A percentile compares a stretch with the other conserved stretches of the same genome.
These are phyloP conservation scores for Eospalax fontanierii DNA, from an alignment of 2,797 vertebrate genomes.

Conservation along the genomic window DNA sequence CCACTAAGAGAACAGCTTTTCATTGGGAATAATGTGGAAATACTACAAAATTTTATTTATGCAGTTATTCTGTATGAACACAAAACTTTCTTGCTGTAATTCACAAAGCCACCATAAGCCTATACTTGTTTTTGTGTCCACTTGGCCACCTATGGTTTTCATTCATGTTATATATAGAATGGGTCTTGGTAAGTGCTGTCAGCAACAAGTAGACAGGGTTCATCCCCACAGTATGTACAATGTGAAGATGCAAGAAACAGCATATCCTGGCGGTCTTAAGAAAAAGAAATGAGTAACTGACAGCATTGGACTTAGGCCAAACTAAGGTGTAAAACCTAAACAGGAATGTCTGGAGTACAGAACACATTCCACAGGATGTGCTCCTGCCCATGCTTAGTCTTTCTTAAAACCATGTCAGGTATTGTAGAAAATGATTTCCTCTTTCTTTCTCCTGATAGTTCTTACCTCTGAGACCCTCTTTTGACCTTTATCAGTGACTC, in stretches of 20 bases:
- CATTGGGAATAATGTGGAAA: slow-evolving; percentile 18
- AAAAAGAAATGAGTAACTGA: neutral
- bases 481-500: slow-evolving; percentile 59
- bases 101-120: slow-evolving; percentile 41
- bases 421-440: slow-evolving; percentile 26
- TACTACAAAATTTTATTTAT: slow-evolving; percentile 49
- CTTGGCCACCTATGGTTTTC: slow-evolving; percentile 8
- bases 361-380: neutral
- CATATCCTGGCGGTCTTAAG: neutral
- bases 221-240: neutral
- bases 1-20: slow-evolving; percentile 43
- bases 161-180: neutral
- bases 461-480: slow-evolving; percentile 49
- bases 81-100: neutral
- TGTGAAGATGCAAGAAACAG: neutral
- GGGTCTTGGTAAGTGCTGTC: neutral
- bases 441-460: slow-evolving; percentile 16
- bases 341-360: neutral
- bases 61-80: neutral
- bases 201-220: neutral
- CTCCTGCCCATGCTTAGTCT: neutral
- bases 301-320: neutral
- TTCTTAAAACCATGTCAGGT: neutral
- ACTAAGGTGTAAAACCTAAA: neutral
- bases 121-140: neutral